Evolutionary conservation across 2,113 vertebrate genomes (phyloP).

Genomic region (Piprites chloris): DNA sequence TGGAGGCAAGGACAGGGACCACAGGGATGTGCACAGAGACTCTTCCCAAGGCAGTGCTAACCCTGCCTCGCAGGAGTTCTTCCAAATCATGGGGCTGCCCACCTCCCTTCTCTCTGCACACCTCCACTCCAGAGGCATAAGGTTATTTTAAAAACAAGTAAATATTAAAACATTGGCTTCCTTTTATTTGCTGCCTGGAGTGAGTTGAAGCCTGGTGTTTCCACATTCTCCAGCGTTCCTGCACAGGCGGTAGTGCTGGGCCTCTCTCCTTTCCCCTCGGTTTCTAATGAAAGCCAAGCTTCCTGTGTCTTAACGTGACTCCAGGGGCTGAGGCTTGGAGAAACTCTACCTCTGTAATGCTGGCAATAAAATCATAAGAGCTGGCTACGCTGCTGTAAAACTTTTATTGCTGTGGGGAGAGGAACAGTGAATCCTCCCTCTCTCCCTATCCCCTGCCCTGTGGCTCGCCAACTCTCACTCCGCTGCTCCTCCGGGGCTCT

Average conservation of each 20-base stretch:
- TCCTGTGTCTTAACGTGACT: slow-evolving; percentile 20
- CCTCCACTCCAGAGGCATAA: not conserved
- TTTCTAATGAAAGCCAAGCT: slow-evolving; percentile 29
- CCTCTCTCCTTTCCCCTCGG: not conserved
- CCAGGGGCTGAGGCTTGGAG: slow-evolving; percentile 15
- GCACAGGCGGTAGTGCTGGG: not conserved
- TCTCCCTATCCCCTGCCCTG: not conserved
- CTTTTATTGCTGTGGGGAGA: slow-evolving; percentile 23
- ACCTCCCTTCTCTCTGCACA: not conserved
- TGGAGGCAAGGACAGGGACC: fast-evolving
- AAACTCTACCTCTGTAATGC: slow-evolving; percentile 33
- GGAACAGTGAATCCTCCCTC: not conserved
- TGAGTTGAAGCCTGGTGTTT: not conserved
- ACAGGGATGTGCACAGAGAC: not conserved
- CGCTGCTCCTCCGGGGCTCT: fast-evolving
- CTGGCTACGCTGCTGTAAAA: slow-evolving; percentile 3
- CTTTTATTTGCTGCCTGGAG: not conserved
- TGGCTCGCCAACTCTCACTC: not conserved
- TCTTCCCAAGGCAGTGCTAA: not conserved
- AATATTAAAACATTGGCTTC: not conserved
- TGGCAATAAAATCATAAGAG: slow-evolving; percentile 15
- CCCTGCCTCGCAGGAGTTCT: not conserved
- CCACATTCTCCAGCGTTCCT: fast-evolving
- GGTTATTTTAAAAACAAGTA: not conserved
- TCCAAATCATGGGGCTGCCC: not conserved